Evolutionary conservation across 2,797 vertebrate species (phyloP).

Genomic region (Phyllotis vaccarum): DNA sequence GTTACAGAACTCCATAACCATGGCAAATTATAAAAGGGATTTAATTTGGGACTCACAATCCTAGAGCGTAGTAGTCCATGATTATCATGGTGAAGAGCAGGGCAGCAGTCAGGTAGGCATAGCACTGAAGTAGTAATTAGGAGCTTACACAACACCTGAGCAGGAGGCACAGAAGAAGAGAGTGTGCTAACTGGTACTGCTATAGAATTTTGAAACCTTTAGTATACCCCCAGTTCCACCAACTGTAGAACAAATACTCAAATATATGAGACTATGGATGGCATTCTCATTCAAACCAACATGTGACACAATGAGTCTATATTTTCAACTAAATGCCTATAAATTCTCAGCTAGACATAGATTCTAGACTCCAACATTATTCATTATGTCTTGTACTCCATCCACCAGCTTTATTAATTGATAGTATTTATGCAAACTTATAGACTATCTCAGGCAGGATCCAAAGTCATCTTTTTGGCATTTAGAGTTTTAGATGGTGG

Average conservation of each 20-base stretch:
- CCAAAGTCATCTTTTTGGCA: not conserved
- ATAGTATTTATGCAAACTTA: not conserved
- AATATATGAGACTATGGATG: not conserved
- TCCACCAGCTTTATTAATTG: not conserved
- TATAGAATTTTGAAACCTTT: not conserved
- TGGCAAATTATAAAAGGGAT: not conserved
- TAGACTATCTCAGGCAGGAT: not conserved
- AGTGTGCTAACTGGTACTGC: not conserved
- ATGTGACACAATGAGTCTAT: not conserved
- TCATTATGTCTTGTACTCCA: not conserved
- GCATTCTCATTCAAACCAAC: not conserved
- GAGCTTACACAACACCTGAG: not conserved
- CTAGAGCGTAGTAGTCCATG: not conserved
- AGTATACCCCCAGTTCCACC: not conserved
- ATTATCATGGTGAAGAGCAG: not conserved
- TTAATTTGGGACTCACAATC: not conserved
- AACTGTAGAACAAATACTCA: not conserved
- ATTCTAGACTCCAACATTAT: not conserved
- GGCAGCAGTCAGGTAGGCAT: not conserved
- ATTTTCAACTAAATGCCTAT: constrained; percentile 19
- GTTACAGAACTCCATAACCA: not conserved
- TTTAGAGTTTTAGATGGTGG: constrained; percentile 39
- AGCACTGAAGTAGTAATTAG: too few relatives aligned
- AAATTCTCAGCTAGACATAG: not conserved
- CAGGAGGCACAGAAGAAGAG: not conserved